phyloP scores from a whole-genome alignment of 2,113 vertebrate species.

The Xiphorhynchus elegans region DNA sequence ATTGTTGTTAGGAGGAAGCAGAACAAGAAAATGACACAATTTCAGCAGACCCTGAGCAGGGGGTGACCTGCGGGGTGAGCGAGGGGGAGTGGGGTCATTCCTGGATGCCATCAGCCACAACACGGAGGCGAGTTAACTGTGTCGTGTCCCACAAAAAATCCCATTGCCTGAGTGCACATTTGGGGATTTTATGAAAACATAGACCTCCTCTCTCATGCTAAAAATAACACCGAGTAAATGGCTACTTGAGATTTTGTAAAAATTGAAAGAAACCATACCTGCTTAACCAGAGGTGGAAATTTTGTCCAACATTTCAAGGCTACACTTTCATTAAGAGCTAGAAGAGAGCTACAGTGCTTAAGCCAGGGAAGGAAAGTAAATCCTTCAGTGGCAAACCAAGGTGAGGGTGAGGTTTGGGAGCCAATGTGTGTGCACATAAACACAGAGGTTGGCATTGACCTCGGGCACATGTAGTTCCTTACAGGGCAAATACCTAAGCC shows the following conservation, averaged over 20 bases:
- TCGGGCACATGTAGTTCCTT: rapidly evolving
- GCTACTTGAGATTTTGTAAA: neutral
- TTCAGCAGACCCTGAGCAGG: neutral
- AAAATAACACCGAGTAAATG: neutral
- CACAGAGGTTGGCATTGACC: neutral
- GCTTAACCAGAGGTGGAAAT: neutral
- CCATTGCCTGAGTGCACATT: rapidly evolving
- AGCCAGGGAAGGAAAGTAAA: neutral
- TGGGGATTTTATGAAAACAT: neutral
- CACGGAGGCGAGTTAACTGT: neutral
- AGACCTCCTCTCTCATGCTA: neutral
- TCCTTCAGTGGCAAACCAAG: neutral
- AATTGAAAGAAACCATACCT: neutral
- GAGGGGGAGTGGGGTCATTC: neutral
- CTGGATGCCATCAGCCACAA: neutral
- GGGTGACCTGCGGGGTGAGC: neutral
- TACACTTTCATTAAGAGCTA: neutral
- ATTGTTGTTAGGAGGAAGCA: neutral
- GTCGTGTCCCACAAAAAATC: neutral
- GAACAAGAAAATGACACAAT: neutral
- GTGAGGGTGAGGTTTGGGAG: neutral
- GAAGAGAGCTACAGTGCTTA: neutral
- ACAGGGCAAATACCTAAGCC: neutral
- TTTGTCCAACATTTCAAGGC: neutral
- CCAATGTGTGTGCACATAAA: rapidly evolving